phyloP scores from a whole-genome alignment of 1,140 invertebrate species.

The Lepidostoma basale region DNA sequence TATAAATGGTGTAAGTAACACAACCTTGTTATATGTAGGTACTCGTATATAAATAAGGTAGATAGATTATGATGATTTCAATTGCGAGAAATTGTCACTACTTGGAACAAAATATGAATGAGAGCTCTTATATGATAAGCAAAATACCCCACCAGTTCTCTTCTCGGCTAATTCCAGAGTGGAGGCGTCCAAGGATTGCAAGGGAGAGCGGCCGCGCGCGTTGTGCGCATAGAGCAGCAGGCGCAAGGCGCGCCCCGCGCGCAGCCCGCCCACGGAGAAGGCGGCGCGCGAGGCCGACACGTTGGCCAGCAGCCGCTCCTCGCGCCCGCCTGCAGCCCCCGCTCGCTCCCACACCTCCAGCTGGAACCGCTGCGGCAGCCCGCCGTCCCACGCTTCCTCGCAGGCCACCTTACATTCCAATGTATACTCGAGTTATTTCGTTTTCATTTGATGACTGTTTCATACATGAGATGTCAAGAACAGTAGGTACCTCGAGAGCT shows the following conservation, averaged over 20 bases:
- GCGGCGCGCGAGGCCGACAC: conserved; percentile 56
- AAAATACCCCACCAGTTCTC: conserved; percentile 20
- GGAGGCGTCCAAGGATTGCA: conserved; percentile 59
- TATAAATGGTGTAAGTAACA: no score
- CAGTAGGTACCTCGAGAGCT: conserved; percentile 69
- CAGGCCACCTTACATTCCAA: no score
- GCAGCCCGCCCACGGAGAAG: conserved; percentile 62
- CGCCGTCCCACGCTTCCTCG: conserved; percentile 75
- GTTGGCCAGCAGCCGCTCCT: conserved; percentile 58
- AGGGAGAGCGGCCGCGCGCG: conserved; percentile 66
- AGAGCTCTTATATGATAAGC: no score
- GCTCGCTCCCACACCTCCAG: conserved; percentile 67
- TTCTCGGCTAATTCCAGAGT: conserved; percentile 52
- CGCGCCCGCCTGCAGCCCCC: conserved; percentile 47
- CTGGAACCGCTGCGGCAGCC: conserved; percentile 81
- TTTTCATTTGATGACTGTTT: no score
- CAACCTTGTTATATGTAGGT: no score
- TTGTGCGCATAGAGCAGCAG: conserved; percentile 67
- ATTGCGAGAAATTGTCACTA: no score
- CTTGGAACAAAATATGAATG: no score
- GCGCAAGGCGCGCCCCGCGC: conserved; percentile 57
- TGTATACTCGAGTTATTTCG: no score
- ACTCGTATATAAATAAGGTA: no score
- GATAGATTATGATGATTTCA: no score
- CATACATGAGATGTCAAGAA: conserved; percentile 61